These are phyloP conservation scores for Catharus fuscescens DNA, from an alignment of 2,113 vertebrate species.

Conservation along the genomic window DNA sequence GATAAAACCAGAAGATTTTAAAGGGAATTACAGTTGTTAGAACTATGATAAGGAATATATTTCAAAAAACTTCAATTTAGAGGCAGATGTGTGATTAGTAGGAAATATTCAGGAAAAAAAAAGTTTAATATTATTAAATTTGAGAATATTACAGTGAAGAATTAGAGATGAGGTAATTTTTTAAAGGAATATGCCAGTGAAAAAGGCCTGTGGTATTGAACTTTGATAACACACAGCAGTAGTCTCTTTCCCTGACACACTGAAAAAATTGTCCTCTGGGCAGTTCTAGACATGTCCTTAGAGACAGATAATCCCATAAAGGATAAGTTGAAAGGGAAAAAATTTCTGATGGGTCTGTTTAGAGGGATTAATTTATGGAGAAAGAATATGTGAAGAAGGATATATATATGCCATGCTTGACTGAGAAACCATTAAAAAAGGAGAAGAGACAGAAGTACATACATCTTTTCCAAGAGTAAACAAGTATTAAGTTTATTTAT, in stretches of 20 bases:
- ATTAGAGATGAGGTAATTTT: neutral
- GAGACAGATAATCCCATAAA: neutral
- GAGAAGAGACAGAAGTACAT: neutral
- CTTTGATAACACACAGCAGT: neutral
- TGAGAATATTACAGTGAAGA: neutral
- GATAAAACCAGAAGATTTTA: neutral
- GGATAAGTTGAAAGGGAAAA: neutral
- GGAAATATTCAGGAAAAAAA: neutral
- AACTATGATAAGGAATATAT: neutral
- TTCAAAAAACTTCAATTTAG: neutral
- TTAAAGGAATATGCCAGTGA: neutral
- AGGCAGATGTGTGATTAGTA: neutral
- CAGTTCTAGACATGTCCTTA: neutral
- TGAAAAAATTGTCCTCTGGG: neutral
- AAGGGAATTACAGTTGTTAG: neutral
- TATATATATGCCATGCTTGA: neutral
- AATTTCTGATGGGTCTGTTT: neutral
- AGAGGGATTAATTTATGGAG: neutral
- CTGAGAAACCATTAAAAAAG: neutral
- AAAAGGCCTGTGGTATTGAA: neutral
- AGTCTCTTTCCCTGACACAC: neutral
- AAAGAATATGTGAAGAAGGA: neutral
- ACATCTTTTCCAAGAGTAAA: neutral
- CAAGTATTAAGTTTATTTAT: neutral
- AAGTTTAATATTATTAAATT: neutral